Percentiles rank a stretch among this genome's conserved stretches.
phyloP scores from a whole-genome alignment of 1,140 invertebrate species.

The Lerema accius region DNA sequence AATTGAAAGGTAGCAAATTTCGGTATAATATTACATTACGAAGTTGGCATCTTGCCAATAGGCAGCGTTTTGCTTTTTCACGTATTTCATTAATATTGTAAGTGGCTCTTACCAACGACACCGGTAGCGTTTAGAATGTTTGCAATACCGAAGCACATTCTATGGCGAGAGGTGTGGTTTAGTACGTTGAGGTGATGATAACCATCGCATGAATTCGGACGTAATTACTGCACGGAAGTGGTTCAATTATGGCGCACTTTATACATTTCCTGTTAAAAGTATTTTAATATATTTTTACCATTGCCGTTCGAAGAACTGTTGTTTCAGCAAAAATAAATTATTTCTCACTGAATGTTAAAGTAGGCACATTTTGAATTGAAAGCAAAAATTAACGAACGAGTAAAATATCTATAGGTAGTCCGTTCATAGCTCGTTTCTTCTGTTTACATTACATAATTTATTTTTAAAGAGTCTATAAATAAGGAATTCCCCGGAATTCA shows the following conservation, averaged over 20 bases:
- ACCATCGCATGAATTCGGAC: neutral
- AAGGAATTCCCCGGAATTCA: no score
- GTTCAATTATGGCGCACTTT: neutral
- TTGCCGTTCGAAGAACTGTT: no score
- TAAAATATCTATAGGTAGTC: no score
- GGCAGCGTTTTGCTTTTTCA: slow-evolving; percentile 19
- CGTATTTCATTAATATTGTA: slow-evolving; percentile 19
- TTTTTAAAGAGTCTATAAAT: no score
- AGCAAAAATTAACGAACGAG: no score
- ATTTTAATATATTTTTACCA: no score
- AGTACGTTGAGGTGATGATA: neutral
- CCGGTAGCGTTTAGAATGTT: slow-evolving; percentile 2
- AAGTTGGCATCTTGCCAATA: slow-evolving; percentile 21
- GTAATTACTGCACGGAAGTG: neutral
- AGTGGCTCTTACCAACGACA: neutral
- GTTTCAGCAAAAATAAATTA: no score
- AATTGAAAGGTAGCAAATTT: slow-evolving; percentile 32
- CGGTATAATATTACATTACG: slow-evolving; percentile 28
- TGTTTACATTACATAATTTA: no score
- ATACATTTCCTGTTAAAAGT: no score
- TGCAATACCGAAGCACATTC: slow-evolving; percentile 1
- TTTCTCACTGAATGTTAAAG: no score
- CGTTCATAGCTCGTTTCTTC: no score
- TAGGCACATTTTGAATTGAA: no score
- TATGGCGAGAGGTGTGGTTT: neutral